Evolutionary conservation across 2,113 vertebrate species (phyloP).

Genomic region (Gymnobelideus leadbeateri): DNA sequence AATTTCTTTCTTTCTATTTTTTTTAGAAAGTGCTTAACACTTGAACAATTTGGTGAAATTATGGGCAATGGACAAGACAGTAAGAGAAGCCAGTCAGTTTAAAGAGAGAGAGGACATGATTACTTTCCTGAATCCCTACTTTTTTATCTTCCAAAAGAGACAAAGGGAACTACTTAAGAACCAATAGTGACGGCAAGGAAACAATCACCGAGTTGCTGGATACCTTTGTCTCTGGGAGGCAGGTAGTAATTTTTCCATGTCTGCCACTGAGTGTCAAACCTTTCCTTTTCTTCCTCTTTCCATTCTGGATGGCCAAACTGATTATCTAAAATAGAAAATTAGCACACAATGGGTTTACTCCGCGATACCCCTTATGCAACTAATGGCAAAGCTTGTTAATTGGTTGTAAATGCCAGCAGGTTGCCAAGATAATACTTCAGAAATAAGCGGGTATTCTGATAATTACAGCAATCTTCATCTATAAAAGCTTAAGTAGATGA

Average conservation of each 20-base stretch:
- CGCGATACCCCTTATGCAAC: conserved; percentile 93
- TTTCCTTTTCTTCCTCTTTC: conserved; percentile 88
- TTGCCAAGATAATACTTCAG: conserved; percentile 97
- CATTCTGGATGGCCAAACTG: conserved; percentile 90
- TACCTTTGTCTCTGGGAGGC: conserved; percentile 90
- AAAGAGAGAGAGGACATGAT: conserved; percentile 83
- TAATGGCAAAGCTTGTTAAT: conserved; percentile 99
- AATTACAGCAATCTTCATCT: conserved; percentile 99
- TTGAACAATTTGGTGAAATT: conserved; percentile 88
- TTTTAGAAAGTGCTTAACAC: conserved; percentile 82
- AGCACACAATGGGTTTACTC: conserved; percentile 93
- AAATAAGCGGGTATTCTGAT: conserved; percentile 99
- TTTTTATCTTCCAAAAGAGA: conserved; percentile 87
- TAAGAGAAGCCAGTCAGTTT: conserved; percentile 83
- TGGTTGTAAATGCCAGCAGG: conserved; percentile 98
- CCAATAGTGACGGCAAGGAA: conserved; percentile 85
- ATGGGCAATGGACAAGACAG: conserved; percentile 81
- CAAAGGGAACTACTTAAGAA: conserved; percentile 90
- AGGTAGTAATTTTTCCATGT: conserved; percentile 87
- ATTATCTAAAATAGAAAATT: conserved; percentile 94
- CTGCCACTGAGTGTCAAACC: conserved; percentile 91
- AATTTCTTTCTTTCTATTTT: conserved; percentile 67
- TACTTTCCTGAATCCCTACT: conserved; percentile 85
- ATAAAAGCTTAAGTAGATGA: conserved; percentile 95
- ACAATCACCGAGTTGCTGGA: conserved; percentile 87